Evolutionary conservation across 1,140 invertebrate species (phyloP), one percentile per base, ranked within the genome.

Genomic region (Hyles vespertilio): DNA sequence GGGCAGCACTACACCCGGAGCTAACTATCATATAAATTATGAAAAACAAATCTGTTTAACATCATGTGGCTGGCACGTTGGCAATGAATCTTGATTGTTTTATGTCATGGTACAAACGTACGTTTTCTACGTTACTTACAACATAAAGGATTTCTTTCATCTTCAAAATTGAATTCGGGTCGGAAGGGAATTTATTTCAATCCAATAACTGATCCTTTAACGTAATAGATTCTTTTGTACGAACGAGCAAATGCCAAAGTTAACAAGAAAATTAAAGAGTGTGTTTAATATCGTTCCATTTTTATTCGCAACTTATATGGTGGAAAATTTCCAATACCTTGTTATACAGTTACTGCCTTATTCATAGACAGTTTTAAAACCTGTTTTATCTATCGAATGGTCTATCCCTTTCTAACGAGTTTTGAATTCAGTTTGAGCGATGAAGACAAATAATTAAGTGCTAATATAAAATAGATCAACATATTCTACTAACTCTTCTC

Each of bases 1-100:
- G 58, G 58, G 54, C 58, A 64, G 61, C 65, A 71, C 65, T 65
- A 71, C 70, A 61, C 61, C 49, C 61, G 56, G 59, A 59, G 67
- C 72, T 74, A 77, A 76, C 72, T 74, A 79, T 74, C 77, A 70
- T 78, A 81, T 83, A 81, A 84, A 81, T 84, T 81, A 78, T 83
- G 74, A 79, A 81, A 81, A 77, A 78, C 69, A 69, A 70, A 78
- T 75, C 81, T 84, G 81, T 77, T 74, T 78, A 72, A 61, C 73
- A 65, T 79, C 80, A 81, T 67, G 62, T 63, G 64, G 61, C 63
- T 63, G 71, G 70, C 75, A 67, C 69, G 76, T 79, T 72, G 73
- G 73, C 69, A 74, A 74, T 78, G 71, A 74, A 72, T 70, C 63
- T 64, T 70, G 72, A 77, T 77, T 72, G 63, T 63, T 63, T 69